These are phyloP conservation scores for Pachycephala philippinensis DNA, from an alignment of 2,113 vertebrate species.

Conservation along the genomic window DNA sequence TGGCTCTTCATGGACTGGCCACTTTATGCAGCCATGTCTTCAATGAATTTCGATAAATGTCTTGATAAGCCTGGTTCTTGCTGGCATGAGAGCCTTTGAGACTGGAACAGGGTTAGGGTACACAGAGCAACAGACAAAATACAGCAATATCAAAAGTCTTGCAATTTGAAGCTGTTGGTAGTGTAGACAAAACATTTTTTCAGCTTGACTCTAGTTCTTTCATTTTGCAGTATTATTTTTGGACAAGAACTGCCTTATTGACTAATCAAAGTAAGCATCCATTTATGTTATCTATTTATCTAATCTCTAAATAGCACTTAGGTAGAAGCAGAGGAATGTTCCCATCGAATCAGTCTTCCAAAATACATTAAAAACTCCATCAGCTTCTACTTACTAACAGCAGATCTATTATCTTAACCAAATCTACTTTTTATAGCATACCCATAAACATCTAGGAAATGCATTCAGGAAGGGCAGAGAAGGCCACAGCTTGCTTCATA, in stretches of 20 bases:
- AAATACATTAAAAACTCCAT: slow-evolving; percentile 9
- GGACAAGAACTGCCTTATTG: not conserved
- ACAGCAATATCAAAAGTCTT: not conserved
- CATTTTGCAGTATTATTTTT: not conserved
- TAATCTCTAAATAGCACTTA: not conserved
- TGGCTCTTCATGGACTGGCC: not conserved
- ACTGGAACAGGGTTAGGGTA: not conserved
- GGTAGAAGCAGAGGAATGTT: not conserved
- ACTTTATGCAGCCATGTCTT: not conserved
- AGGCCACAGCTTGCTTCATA: not conserved
- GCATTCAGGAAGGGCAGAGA: not conserved
- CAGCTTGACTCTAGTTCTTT: not conserved
- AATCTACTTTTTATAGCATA: slow-evolving; percentile 8
- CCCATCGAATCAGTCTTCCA: not conserved
- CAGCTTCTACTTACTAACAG: not conserved
- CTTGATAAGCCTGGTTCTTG: not conserved
- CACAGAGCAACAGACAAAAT: not conserved
- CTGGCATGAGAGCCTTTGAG: not conserved
- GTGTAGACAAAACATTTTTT: not conserved
- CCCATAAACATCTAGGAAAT: not conserved
- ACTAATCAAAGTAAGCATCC: not conserved
- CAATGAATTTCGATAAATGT: not conserved
- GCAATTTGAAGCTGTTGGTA: not conserved
- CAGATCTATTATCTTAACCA: not conserved
- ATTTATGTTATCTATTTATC: not conserved